Percentiles rank a stretch among this genome's conserved stretches.
phyloP scores from a whole-genome alignment of 2,888 invertebrate species.

The Dryobotodes eremita region DNA sequence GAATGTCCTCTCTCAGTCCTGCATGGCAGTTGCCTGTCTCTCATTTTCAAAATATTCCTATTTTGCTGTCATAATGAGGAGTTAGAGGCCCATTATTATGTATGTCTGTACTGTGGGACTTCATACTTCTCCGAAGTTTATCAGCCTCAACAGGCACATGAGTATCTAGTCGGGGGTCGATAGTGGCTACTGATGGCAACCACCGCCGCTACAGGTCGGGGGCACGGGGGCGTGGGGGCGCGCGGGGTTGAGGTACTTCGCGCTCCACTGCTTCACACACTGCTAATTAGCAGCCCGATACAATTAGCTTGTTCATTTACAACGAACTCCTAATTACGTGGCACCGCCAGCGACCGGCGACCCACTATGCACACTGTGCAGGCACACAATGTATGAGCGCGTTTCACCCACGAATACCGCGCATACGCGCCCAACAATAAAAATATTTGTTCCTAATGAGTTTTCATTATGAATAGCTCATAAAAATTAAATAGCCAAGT shows the following conservation, averaged over 20 bases:
- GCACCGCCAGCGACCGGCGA: conserved; percentile 9
- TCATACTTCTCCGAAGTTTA: conserved; percentile 3
- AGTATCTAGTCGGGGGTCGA: conserved; percentile 7
- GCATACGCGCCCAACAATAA: conserved; percentile 61
- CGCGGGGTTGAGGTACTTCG: conserved; percentile 4
- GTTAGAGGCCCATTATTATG: background rate
- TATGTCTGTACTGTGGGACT: background rate
- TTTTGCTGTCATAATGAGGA: background rate
- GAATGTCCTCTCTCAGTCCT: background rate
- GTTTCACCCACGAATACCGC: conserved; percentile 55
- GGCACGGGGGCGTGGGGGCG: background rate
- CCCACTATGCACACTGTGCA: conserved; percentile 4
- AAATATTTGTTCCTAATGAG: conserved; percentile 68
- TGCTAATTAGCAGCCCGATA: conserved; percentile 66
- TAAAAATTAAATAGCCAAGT: conserved; percentile 57
- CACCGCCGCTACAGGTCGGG: background rate
- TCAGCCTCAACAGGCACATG: background rate
- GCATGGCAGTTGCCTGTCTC: background rate
- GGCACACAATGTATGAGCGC: conserved; percentile 37
- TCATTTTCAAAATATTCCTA: background rate
- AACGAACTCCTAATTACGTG: conserved; percentile 33
- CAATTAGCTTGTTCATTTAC: conserved; percentile 63
- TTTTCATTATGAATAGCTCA: conserved; percentile 66
- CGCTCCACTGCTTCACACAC: conserved; percentile 48
- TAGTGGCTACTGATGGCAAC: background rate